phyloP scores from a whole-genome alignment of 2,797 vertebrate species.

The Adrianichthys oophorus region DNA sequence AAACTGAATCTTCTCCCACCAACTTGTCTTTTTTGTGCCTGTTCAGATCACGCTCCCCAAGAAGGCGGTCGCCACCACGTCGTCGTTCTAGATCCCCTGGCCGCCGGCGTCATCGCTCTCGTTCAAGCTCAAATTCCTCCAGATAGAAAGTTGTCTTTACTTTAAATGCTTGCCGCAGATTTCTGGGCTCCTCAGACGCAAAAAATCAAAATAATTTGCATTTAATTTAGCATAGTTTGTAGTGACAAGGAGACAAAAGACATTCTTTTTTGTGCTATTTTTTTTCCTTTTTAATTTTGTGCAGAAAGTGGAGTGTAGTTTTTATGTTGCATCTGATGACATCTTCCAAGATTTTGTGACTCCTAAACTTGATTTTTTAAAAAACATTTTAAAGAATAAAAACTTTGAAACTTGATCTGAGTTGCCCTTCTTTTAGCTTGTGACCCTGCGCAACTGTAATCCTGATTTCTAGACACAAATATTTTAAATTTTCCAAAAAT shows the following conservation, averaged over 20 bases:
- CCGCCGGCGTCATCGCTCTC: slow-evolving; percentile 92
- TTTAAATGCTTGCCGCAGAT: slow-evolving; percentile 10
- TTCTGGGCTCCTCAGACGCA: slow-evolving; percentile 15
- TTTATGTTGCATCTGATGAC: slow-evolving; percentile 15
- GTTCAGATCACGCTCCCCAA: slow-evolving; percentile 88
- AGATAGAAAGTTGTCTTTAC: slow-evolving; percentile 75
- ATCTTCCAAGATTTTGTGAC: slow-evolving; percentile 28
- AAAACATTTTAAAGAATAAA: slow-evolving; percentile 45
- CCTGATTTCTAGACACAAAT: no score
- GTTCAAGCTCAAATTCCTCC: slow-evolving; percentile 97
- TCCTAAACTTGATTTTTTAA: slow-evolving; percentile 64
- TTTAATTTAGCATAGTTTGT: slow-evolving; percentile 18
- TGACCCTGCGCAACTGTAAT: no score
- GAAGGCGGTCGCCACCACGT: slow-evolving; percentile 89
- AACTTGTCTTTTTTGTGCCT: neutral
- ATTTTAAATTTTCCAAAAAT: no score
- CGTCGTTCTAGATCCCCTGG: slow-evolving; percentile 91
- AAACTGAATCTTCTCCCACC: neutral
- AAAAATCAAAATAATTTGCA: slow-evolving; percentile 19
- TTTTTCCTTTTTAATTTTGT: slow-evolving; percentile 14
- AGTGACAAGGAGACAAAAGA: neutral
- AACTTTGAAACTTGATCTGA: neutral
- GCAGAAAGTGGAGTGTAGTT: slow-evolving; percentile 8
- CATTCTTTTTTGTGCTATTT: slow-evolving; percentile 1
- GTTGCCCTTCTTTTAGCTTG: neutral